Conservation (phyloP, 1,140 invertebrate species). For the Diorhabda elongata region DNA sequence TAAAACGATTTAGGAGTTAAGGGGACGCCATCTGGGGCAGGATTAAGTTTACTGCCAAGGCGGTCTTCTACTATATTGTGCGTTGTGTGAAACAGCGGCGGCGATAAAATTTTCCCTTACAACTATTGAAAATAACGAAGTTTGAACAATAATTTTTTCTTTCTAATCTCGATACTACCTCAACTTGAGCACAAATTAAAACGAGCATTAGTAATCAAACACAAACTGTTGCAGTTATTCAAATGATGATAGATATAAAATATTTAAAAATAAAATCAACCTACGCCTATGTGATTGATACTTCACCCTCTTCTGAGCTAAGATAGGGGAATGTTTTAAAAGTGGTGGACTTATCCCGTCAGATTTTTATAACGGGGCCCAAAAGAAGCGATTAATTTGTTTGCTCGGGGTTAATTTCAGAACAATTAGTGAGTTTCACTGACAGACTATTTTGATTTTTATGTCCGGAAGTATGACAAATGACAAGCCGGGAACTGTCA, state of each 20-base stretch:
- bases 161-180: no score
- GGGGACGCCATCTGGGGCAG: slow-evolving; percentile 43
- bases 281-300: slow-evolving; percentile 14
- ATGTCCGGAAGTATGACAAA: neutral
- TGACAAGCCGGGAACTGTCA: slow-evolving; percentile 1
- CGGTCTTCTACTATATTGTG: slow-evolving; percentile 36
- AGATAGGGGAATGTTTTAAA: neutral
- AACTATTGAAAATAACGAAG: no score
- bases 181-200: no score
- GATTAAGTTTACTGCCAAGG: slow-evolving; percentile 43
- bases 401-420: slow-evolving; percentile 42
- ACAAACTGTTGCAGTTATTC: no score
- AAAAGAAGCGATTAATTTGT: slow-evolving; percentile 45
- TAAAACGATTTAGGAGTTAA: slow-evolving; percentile 44
- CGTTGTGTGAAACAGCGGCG: slow-evolving; percentile 21
- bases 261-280: no score
- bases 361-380: slow-evolving; percentile 43
- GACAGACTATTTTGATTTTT: slow-evolving; percentile 15
- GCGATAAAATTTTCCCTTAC: no score
- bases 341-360: slow-evolving; percentile 32
- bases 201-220: no score
- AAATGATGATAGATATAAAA: no score
- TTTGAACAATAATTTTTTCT: no score
- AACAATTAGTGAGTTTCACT: slow-evolving; percentile 39
- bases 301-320: slow-evolving; percentile 16